phyloP scores from a whole-genome alignment of 1,140 invertebrate genomes.

The Mizuhopecten yessoensis region DNA sequence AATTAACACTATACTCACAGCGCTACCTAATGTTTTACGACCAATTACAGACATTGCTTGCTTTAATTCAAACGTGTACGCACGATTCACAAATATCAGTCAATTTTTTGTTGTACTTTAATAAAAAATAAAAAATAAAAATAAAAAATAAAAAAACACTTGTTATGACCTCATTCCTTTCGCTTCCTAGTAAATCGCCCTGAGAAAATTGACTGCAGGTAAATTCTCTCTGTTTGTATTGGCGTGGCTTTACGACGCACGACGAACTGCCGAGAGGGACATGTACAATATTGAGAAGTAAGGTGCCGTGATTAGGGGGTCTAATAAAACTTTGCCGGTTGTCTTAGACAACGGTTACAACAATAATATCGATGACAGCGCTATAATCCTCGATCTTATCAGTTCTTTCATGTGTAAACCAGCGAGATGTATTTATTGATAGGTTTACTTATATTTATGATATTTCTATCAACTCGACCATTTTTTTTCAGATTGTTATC shows the following conservation, averaged over 20 bases:
- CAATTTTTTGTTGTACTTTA: neutral
- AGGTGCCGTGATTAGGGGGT: neutral
- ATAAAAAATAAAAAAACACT: neutral
- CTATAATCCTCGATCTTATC: neutral
- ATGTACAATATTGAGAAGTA: neutral
- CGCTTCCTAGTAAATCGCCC: neutral
- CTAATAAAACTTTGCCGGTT: neutral
- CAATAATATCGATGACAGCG: neutral
- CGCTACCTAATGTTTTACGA: too few species aligned
- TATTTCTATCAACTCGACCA: neutral
- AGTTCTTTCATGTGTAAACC: neutral
- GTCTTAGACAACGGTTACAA: neutral
- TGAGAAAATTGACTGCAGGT: neutral
- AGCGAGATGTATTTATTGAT: neutral
- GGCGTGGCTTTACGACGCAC: neutral
- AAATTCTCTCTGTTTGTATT: neutral
- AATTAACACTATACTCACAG: too few species aligned
- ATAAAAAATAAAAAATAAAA: too few species aligned
- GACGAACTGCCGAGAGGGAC: neutral
- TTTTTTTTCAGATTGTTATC: neutral
- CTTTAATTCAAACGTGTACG: too few species aligned
- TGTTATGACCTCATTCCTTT: neutral
- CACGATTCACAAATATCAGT: neutral
- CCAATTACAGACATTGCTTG: too few species aligned
- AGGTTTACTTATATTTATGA: neutral